A percentile compares a stretch with the other conserved stretches of the same genome.
These are phyloP conservation scores for Saturnia pavonia DNA, from an alignment of 2,888 invertebrate species.

Conservation along the genomic window DNA sequence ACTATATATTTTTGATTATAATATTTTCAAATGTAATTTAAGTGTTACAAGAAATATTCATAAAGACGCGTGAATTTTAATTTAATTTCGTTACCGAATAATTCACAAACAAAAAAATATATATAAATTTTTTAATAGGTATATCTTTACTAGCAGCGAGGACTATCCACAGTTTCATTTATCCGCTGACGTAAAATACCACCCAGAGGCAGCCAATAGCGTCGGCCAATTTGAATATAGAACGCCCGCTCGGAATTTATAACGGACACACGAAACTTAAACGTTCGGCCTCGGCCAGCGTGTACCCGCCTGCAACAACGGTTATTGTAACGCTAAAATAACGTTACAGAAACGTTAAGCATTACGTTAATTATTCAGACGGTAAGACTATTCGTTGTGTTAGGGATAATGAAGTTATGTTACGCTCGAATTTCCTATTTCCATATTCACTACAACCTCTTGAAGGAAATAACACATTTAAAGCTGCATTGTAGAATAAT, in stretches of 20 bases:
- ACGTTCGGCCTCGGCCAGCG: constrained; percentile 41
- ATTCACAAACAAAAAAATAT: too few relatives aligned
- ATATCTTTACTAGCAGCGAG: too few relatives aligned
- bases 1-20: too few relatives aligned
- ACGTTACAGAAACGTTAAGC: neutral
- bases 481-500: neutral
- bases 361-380: constrained; percentile 6
- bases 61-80: too few relatives aligned
- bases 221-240: constrained; percentile 79
- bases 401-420: neutral
- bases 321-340: constrained; percentile 21
- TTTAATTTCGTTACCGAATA: too few relatives aligned
- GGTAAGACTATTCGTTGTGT: neutral
- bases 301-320: constrained; percentile 18
- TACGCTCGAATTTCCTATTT: neutral
- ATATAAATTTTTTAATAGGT: too few relatives aligned
- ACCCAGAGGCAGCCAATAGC: constrained; percentile 67
- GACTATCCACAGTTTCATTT: constrained; percentile 34
- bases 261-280: constrained; percentile 75
- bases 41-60: too few relatives aligned
- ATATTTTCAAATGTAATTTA: too few relatives aligned
- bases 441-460: neutral
- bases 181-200: constrained; percentile 50
- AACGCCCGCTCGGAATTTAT: constrained; percentile 75
- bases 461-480: neutral